These are phyloP conservation scores for Nothoprocta perdicaria DNA, from an alignment of 2,113 vertebrate species.

Conservation along the genomic window DNA sequence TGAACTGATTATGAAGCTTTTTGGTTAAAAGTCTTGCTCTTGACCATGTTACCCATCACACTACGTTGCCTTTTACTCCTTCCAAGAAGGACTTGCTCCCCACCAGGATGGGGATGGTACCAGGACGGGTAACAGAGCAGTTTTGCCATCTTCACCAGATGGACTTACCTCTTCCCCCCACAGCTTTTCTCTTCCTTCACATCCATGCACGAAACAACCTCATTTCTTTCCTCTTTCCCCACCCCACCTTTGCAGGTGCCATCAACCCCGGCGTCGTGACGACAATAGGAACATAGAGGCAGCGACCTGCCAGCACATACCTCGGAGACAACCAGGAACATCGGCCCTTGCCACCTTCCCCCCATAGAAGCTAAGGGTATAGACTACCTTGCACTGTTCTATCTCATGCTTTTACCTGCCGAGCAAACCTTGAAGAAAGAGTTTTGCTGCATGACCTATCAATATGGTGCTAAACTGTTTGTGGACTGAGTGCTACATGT, in stretches of 20 bases:
- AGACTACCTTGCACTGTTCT: conserved; percentile 85
- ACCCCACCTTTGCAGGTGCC: conserved; percentile 60
- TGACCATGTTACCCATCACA: too few relatives aligned
- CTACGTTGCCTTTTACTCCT: background rate
- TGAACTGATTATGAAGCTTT: background rate
- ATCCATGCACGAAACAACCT: background rate
- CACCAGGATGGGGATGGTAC: background rate
- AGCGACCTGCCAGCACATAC: conserved; percentile 66
- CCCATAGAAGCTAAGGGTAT: conserved; percentile 78
- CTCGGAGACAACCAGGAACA: conserved; percentile 78
- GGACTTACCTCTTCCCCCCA: too few relatives aligned
- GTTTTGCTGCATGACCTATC: conserved; percentile 81
- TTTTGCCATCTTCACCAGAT: background rate
- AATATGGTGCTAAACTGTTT: conserved; percentile 89
- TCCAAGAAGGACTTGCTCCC: background rate
- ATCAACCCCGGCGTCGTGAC: conserved; percentile 69
- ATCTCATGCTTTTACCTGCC: conserved; percentile 79
- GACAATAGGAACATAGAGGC: conserved; percentile 82
- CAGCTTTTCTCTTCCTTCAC: too few relatives aligned
- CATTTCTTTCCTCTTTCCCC: background rate
- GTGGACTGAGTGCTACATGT: conserved; percentile 74
- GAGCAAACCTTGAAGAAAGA: conserved; percentile 75
- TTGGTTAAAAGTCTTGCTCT: background rate
- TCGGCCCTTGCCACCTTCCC: conserved; percentile 67
- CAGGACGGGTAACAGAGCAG: background rate